phyloP scores from a whole-genome alignment of 2,797 vertebrate genomes.

The Saguinus oedipus region DNA sequence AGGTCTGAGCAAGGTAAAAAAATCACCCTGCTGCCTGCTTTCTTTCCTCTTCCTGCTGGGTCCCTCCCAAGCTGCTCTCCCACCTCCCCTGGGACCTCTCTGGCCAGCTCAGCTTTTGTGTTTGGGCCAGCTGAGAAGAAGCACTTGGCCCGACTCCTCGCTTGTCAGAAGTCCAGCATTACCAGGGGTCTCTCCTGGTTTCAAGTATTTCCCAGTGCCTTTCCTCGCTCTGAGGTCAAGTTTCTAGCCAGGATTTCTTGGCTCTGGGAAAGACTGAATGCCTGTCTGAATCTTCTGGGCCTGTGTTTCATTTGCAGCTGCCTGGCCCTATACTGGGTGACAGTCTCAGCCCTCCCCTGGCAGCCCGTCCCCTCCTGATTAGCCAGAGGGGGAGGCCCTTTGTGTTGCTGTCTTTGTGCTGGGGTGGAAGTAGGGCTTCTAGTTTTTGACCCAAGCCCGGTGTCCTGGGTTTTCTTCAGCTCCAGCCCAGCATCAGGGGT shows the following conservation, averaged over 20 bases:
- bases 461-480: not conserved
- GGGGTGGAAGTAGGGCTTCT: not conserved
- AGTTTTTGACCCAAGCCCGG: not conserved
- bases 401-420: not conserved
- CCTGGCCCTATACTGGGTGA: conserved; percentile 62
- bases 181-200: conserved; percentile 73
- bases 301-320: conserved; percentile 75
- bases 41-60: conserved; percentile 11
- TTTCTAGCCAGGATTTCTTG: conserved; percentile 78
- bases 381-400: conserved; percentile 64
- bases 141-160: conserved; percentile 54
- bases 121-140: conserved; percentile 53
- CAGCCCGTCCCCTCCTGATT: conserved; percentile 37
- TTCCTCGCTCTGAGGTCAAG: conserved; percentile 54
- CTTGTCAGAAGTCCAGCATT: conserved; percentile 67
- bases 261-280: conserved; percentile 70
- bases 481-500: not conserved
- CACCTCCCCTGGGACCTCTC: conserved; percentile 46
- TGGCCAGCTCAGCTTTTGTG: conserved; percentile 56
- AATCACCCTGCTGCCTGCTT: not conserved
- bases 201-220: conserved; percentile 72
- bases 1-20: conserved; percentile 40
- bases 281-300: conserved; percentile 66
- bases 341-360: conserved; percentile 31
- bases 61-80: not conserved